Conservation (phyloP, 2,113 vertebrate species). For the Solenodon paradoxus region DNA sequence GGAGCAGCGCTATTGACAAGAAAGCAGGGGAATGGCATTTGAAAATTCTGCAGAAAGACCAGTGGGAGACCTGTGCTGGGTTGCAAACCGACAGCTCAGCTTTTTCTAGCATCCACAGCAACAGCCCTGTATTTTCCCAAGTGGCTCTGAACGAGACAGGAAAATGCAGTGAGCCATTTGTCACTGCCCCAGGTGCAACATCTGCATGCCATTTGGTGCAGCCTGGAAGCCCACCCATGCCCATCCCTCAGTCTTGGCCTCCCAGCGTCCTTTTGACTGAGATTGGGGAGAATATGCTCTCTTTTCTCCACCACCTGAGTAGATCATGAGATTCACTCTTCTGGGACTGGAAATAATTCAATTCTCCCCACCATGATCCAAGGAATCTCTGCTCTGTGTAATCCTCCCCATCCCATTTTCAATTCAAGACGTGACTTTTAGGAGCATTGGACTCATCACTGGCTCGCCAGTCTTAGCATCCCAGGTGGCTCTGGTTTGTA, state of each 20-base stretch:
- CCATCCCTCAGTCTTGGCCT: neutral
- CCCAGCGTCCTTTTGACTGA: neutral
- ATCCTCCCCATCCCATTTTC: neutral
- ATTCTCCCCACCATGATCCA: neutral
- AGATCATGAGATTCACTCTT: neutral
- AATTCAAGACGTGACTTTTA: neutral
- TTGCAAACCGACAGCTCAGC: neutral
- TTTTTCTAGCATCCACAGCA: slow-evolving; percentile 33
- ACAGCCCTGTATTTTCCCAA: slow-evolving; percentile 66
- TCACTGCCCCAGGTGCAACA: slow-evolving; percentile 43
- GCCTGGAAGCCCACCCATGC: neutral
- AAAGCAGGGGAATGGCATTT: neutral
- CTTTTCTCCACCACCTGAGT: neutral
- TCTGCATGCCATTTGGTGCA: neutral
- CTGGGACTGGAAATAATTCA: neutral
- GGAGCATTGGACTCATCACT: neutral
- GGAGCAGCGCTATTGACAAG: neutral
- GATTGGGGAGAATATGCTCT: neutral
- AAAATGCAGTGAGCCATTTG: slow-evolving; percentile 50
- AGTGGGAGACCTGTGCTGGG: neutral
- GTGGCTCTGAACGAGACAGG: slow-evolving; percentile 34
- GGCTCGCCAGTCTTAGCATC: neutral
- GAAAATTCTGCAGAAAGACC: slow-evolving; percentile 44
- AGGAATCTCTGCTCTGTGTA: neutral
- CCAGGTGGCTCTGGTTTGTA: neutral